Percentiles rank a stretch among this genome's conserved stretches.
phyloP scores from a whole-genome alignment of 2,113 vertebrate species.

The Fukomys damarensis region DNA sequence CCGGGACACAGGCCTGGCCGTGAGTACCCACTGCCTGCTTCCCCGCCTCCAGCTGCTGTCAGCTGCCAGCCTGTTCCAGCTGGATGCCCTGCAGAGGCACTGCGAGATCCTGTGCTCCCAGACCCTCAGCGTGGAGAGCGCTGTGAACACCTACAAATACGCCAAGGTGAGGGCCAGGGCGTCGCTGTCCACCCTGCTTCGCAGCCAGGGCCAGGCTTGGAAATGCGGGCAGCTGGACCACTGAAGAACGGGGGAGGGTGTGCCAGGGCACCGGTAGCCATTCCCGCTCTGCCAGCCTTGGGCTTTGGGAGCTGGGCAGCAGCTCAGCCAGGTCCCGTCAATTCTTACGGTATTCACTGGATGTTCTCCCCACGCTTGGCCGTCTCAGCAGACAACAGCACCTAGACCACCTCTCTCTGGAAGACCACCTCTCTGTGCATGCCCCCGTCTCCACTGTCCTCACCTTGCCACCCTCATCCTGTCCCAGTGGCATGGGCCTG shows the following conservation, averaged over 20 bases:
- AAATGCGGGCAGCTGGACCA: too few relatives aligned
- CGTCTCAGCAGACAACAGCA: too few relatives aligned
- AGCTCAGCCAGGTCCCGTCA: not conserved
- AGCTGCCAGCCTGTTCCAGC: slow-evolving; percentile 94
- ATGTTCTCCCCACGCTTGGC: fast-evolving
- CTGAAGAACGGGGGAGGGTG: too few relatives aligned
- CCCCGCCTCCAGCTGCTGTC: slow-evolving; percentile 90
- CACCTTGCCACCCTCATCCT: not conserved
- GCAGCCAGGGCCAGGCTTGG: fast-evolving
- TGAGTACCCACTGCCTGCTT: not conserved
- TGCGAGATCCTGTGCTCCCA: slow-evolving; percentile 96
- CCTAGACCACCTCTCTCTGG: not conserved
- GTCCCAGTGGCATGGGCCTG: fast-evolving
- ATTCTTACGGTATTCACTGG: too few relatives aligned
- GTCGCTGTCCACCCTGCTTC: not conserved
- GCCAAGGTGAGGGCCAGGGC: slow-evolving; percentile 90
- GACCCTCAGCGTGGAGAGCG: slow-evolving; percentile 92
- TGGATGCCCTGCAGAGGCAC: slow-evolving; percentile 94
- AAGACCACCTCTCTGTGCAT: fast-evolving
- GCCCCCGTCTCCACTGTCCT: fast-evolving
- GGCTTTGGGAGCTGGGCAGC: not conserved
- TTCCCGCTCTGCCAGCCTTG: not conserved
- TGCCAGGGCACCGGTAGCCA: fast-evolving
- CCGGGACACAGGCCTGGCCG: not conserved
- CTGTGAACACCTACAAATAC: slow-evolving; percentile 94